Conservation (phyloP, 1,140 invertebrate genomes). For the Papilio polytes region DNA sequence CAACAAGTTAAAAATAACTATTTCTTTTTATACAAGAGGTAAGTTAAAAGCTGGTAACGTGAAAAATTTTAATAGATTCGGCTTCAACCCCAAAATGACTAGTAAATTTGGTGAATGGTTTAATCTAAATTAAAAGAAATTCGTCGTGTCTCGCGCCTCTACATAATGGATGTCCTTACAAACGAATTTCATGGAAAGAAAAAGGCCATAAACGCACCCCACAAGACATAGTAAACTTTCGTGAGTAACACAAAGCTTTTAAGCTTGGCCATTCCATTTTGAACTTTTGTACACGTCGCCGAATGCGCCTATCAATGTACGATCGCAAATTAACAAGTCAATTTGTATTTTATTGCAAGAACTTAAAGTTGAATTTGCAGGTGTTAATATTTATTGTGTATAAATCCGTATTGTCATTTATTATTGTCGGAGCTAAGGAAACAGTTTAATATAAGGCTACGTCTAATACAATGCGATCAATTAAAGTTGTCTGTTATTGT, state of each 20-base stretch:
- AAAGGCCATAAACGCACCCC: conserved; percentile 47
- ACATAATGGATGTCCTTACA: conserved; percentile 64
- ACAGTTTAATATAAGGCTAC: conserved; percentile 68
- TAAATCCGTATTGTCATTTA: conserved; percentile 71
- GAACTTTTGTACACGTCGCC: conserved; percentile 60
- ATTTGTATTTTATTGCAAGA: conserved; percentile 47
- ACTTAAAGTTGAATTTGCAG: conserved; percentile 50
- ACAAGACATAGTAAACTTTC: conserved; percentile 53
- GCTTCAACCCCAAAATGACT: not conserved
- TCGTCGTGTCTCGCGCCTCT: conserved; percentile 56
- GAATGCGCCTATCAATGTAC: conserved; percentile 67
- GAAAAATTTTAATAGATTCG: not conserved
- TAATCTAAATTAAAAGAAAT: conserved; percentile 43
- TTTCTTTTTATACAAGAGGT: not conserved
- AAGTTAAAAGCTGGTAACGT: not conserved
- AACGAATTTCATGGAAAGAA: conserved; percentile 46
- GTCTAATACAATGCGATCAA: conserved; percentile 62
- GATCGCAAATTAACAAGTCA: conserved; percentile 58
- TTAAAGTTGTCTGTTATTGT: conserved; percentile 51
- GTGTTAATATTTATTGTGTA: conserved; percentile 44
- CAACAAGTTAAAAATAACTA: not conserved
- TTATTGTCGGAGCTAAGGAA: conserved; percentile 64
- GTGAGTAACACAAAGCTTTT: conserved; percentile 48
- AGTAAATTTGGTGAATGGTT: not conserved
- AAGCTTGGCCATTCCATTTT: conserved; percentile 49